Percentiles rank a stretch among this genome's conserved stretches.
These are phyloP conservation scores for Macrobrachium rosenbergii DNA, from an alignment of 1,140 invertebrate species.

Conservation along the genomic window DNA sequence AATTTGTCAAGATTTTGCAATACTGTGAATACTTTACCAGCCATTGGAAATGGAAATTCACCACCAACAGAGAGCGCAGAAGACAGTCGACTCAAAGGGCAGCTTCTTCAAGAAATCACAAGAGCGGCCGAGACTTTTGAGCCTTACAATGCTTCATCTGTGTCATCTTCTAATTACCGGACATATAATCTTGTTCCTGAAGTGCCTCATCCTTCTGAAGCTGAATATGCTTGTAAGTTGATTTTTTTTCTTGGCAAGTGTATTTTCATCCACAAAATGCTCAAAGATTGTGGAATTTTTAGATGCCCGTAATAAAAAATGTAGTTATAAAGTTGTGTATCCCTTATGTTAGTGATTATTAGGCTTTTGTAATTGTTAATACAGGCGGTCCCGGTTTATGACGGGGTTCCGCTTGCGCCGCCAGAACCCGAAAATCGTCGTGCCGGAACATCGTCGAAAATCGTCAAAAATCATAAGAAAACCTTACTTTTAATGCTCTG, in stretches of 20 bases:
- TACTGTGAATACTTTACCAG: neutral
- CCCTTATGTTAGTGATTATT: neutral
- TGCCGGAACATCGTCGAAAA: no score
- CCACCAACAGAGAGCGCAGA: slow-evolving; percentile 33
- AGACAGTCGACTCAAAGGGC: slow-evolving; percentile 34
- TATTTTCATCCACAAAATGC: no score
- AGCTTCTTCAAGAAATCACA: slow-evolving; percentile 53
- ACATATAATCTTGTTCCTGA: slow-evolving; percentile 29
- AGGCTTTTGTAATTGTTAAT: no score
- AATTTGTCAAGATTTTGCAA: slow-evolving; percentile 32
- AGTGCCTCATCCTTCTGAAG: neutral
- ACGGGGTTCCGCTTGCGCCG: no score
- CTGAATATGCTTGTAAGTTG: slow-evolving; percentile 4
- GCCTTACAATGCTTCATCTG: slow-evolving; percentile 36
- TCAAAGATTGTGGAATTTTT: neutral
- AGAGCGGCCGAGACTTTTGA: slow-evolving; percentile 47
- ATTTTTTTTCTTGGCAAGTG: neutral
- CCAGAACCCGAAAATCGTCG: no score
- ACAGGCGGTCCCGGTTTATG: no score
- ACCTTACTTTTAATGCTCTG: no score
- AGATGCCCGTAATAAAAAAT: neutral
- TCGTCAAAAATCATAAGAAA: no score
- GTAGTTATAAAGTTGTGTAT: neutral
- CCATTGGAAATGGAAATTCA: neutral
- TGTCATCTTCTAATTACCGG: slow-evolving; percentile 24